phyloP scores from a whole-genome alignment of 2,888 invertebrate species.

The Micoletzkya japonica region DNA sequence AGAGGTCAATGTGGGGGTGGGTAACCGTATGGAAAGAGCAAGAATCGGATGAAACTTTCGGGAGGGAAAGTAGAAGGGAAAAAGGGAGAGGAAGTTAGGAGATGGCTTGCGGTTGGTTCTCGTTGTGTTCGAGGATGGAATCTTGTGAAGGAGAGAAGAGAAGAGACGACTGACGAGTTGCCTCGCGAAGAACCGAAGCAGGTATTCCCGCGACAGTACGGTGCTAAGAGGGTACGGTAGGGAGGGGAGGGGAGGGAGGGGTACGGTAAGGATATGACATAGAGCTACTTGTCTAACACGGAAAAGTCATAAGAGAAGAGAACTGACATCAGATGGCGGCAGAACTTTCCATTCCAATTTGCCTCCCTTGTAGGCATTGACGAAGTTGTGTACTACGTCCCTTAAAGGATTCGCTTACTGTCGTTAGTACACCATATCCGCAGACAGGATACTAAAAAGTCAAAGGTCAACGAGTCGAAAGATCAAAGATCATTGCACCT shows the following conservation, averaged over 20 bases:
- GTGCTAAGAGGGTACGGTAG: background rate
- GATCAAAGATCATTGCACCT: constrained; percentile 9
- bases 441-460: background rate
- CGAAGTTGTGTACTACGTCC: constrained; percentile 41
- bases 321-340: constrained; percentile 30
- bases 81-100: no score
- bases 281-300: background rate
- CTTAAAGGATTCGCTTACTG: background rate
- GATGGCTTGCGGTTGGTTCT: no score
- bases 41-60: no score
- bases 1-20: no score
- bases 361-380: constrained; percentile 40
- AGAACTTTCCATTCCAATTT: constrained; percentile 39
- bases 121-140: constrained; percentile 19
- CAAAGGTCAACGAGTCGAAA: background rate
- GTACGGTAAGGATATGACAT: no score
- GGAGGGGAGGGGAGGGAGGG: no score
- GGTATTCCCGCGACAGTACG: constrained; percentile 25
- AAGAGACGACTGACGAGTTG: constrained; percentile 6
- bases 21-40: no score
- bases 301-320: background rate
- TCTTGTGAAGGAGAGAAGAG: constrained; percentile 24
- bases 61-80: no score
- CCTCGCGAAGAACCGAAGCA: constrained; percentile 3
- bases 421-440: background rate